These are phyloP conservation scores for Lamellibrachia luymesi DNA, from an alignment of 1,140 invertebrate genomes.

Conservation along the genomic window DNA sequence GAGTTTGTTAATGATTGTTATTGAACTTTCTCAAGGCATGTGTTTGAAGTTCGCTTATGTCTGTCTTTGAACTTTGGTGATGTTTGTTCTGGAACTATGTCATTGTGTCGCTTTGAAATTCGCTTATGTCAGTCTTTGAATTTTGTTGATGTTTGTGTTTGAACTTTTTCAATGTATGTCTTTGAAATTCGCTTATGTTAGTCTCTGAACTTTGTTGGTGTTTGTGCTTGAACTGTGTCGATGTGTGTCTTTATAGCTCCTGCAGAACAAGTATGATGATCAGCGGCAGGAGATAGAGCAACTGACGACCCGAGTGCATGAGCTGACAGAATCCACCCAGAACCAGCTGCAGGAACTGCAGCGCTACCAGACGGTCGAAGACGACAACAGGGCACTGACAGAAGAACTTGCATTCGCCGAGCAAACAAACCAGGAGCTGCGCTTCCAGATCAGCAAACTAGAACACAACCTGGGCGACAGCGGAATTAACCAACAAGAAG, in stretches of 20 bases:
- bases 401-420: slow-evolving; percentile 32
- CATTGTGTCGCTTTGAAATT: too few relatives aligned
- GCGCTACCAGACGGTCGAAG: slow-evolving; percentile 11
- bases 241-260: slow-evolving; percentile 19
- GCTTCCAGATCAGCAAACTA: slow-evolving; percentile 32
- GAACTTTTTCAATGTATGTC: background rate
- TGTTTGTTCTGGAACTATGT: background rate
- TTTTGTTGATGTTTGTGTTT: background rate
- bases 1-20: too few relatives aligned
- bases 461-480: slow-evolving; percentile 32
- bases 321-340: slow-evolving; percentile 18
- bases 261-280: slow-evolving; percentile 25
- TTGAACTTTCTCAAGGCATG: too few relatives aligned
- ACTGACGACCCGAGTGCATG: slow-evolving; percentile 17
- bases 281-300: slow-evolving; percentile 3
- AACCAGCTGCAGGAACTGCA: background rate
- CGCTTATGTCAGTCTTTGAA: background rate
- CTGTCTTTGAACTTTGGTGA: background rate
- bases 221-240: background rate
- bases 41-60: too few relatives aligned
- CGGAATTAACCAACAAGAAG: slow-evolving; percentile 9
- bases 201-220: background rate
- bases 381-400: slow-evolving; percentile 19
- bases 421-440: slow-evolving; percentile 37
- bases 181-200: background rate